These are phyloP conservation scores for Sphyrna mokarran DNA, from an alignment of 2,113 vertebrate species.

Conservation along the genomic window DNA sequence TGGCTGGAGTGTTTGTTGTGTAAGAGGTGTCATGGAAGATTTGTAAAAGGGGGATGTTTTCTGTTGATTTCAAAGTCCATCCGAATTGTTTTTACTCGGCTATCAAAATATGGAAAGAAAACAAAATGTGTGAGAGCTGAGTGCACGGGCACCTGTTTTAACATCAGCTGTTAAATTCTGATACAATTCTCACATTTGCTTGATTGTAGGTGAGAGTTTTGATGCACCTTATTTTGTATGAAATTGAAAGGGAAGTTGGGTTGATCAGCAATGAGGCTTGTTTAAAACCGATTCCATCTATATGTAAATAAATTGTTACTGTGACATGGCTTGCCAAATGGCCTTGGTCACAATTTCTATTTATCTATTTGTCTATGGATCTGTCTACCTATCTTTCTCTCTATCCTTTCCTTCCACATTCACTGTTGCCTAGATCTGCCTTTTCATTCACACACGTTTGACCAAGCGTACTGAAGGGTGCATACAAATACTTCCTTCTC, in stretches of 20 bases:
- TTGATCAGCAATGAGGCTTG: background rate
- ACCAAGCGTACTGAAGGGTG: constrained; percentile 17
- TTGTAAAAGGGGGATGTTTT: constrained; percentile 1
- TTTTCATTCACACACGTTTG: background rate
- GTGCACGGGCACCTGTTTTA: background rate
- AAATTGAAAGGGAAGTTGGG: background rate
- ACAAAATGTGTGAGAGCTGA: background rate
- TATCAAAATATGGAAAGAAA: background rate
- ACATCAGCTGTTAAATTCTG: background rate
- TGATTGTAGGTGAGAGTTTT: background rate
- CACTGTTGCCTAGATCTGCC: background rate
- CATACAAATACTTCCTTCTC: constrained; percentile 28
- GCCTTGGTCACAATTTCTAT: background rate
- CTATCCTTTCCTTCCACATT: background rate
- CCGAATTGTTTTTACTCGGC: background rate
- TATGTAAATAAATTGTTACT: background rate
- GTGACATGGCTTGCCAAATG: background rate
- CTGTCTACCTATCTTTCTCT: too few relatives aligned
- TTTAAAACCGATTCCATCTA: background rate
- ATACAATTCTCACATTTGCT: background rate
- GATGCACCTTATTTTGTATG: background rate
- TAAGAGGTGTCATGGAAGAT: constrained; percentile 5
- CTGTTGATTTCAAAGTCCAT: background rate
- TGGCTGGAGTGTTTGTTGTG: background rate
- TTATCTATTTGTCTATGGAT: too few relatives aligned